Base-by-base conservation (phyloP, 2,888 invertebrate genomes). In the Caenorhabditis wallacei region DNA sequence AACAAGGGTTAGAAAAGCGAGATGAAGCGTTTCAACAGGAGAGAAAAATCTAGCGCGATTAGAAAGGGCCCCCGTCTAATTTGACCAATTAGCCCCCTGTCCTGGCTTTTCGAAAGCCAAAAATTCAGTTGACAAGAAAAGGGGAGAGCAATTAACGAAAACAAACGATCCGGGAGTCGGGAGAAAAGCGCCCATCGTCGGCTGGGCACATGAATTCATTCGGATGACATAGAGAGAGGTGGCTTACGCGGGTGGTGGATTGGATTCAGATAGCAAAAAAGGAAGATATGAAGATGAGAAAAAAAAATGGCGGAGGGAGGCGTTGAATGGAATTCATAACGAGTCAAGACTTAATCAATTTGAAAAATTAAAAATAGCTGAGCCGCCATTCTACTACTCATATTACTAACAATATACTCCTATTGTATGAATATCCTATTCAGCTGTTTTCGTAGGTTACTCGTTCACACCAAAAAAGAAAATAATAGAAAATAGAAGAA, bases 251-350 rank as follows among this genome's bases (percentile, higher is more conserved):
- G n/a, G 56, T 8, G 59, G 48, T 74, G 64, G 68, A 69, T 54
- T 59, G 76, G 76, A 69, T 76, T 78, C 78, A 70, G 78, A 75
- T 75, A 57, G 66, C 75, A 40, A 63, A 57, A 57, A 69, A 43
- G 68, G 59, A 69, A 78, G 78, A 78, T 78, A 78, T 70, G 78
- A 37, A 68, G 53, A 75, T 57, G 75, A 59, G 71, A 71, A 53
- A 59, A n/a, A 79, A 79, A 71, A 66, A 53, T 40, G 72, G 61
- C 61, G 61, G 53, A 48, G 64, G 53, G 59, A 79, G 71, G 59
- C 64, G 80, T 80, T 80, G 80, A 80, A 80, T 80, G 72, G 80
- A 80, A 80, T 80, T 72, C 71, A 80, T 80, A 72, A 80, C 72
- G 80, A 80, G 72, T 59, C 69, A 69, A 53, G 61, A 69, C 78